A percentile compares a stretch with the other conserved stretches of the same genome.
Conservation (phyloP, 2,888 invertebrate species). For the Gymnocheta viridis region DNA sequence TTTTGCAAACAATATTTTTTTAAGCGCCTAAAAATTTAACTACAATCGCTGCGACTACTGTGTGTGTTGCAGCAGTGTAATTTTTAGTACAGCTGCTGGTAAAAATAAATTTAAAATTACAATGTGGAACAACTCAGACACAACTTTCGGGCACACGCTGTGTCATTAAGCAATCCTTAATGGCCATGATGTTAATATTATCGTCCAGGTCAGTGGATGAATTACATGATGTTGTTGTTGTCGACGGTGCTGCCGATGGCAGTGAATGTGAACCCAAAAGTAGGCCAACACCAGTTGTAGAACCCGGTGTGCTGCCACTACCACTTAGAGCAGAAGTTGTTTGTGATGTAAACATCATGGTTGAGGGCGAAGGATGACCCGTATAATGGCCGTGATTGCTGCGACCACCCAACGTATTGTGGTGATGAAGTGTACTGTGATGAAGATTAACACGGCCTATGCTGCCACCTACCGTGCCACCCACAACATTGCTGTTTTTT, state of each 20-base stretch:
- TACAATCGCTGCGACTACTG: constrained; percentile 5
- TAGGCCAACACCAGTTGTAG: constrained; percentile 74
- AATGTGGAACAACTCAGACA: constrained; percentile 84
- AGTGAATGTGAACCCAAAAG: constrained; percentile 73
- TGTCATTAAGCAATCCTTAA: constrained; percentile 93
- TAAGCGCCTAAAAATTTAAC: constrained; percentile 51
- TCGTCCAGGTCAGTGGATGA: constrained; percentile 81
- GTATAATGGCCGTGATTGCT: constrained; percentile 66
- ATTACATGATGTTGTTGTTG: constrained; percentile 78
- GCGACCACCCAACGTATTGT: constrained; percentile 71
- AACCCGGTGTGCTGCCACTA: constrained; percentile 74
- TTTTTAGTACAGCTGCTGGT: constrained; percentile 37
- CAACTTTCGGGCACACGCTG: constrained; percentile 94
- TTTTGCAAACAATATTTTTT: constrained; percentile 46
- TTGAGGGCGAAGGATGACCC: constrained; percentile 68
- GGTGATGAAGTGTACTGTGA: constrained; percentile 74
- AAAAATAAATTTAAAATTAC: constrained; percentile 51
- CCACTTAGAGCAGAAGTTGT: constrained; percentile 72
- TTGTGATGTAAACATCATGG: constrained; percentile 73
- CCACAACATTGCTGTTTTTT: constrained; percentile 17
- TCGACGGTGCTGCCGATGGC: constrained; percentile 74
- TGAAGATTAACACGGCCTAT: constrained; percentile 70
- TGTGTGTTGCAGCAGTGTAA: not conserved
- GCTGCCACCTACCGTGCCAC: constrained; percentile 45
- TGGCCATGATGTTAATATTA: constrained; percentile 91